Conservation (phyloP, 1,140 invertebrate species). For the Drosophila pectinifera region DNA sequence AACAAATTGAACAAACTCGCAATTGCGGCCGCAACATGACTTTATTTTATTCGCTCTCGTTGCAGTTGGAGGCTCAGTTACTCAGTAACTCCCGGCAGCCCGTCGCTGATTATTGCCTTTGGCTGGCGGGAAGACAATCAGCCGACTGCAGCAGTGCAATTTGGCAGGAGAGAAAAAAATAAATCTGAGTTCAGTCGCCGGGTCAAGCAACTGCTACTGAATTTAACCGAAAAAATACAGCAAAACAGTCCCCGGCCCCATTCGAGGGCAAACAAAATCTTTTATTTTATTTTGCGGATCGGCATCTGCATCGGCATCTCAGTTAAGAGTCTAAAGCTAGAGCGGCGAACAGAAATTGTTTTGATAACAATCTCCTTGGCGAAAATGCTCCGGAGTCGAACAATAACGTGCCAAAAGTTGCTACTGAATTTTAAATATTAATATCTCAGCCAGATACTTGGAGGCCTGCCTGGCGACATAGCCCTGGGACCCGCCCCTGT, state of each 20-base stretch:
- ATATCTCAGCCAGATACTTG: constrained; percentile 59
- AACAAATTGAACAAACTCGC: constrained; percentile 73
- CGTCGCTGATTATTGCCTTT: constrained; percentile 64
- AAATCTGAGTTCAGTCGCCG: constrained; percentile 78
- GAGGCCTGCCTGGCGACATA: constrained; percentile 48
- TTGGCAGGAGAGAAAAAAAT: constrained; percentile 59
- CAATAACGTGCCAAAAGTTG: constrained; percentile 84
- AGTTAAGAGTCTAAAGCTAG: constrained; percentile 29
- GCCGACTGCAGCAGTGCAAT: constrained; percentile 61
- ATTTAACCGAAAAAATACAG: constrained; percentile 55
- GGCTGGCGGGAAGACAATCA: constrained; percentile 74
- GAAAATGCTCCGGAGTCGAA: constrained; percentile 64
- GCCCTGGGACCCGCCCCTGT: constrained; percentile 16
- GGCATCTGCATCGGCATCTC: constrained; percentile 58
- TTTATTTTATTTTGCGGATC: constrained; percentile 37
- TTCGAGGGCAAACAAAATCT: constrained; percentile 40
- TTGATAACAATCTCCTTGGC: constrained; percentile 75
- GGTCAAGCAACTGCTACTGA: constrained; percentile 82
- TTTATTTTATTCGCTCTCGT: constrained; percentile 60
- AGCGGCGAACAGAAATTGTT: constrained; percentile 65
- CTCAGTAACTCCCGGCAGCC: constrained; percentile 12
- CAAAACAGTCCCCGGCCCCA: constrained; percentile 4
- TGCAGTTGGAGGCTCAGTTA: constrained; percentile 10
- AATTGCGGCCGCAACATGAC: constrained; percentile 74
- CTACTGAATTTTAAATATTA: constrained; percentile 84